A percentile compares a stretch with the other conserved stretches of the same genome.
Conservation (phyloP, 2,888 invertebrate genomes). For the Anorthoa munda region DNA sequence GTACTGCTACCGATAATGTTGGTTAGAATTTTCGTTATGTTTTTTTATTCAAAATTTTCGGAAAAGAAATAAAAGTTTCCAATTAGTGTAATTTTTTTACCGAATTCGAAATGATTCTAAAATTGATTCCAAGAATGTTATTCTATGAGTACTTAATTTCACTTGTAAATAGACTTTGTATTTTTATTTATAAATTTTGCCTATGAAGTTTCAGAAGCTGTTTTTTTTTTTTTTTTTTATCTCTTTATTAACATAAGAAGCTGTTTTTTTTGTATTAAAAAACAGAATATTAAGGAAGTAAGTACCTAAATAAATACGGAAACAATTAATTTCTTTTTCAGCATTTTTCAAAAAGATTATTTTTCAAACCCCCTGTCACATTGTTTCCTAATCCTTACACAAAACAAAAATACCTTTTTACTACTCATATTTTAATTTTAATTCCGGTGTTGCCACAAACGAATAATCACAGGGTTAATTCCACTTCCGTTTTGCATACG, state of each 20-base stretch:
- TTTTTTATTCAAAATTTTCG: not conserved
- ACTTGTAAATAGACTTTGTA: not conserved
- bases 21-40: not conserved
- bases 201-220: too few species aligned
- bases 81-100: too few species aligned
- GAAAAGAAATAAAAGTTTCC: not conserved
- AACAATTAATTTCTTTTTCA: not conserved
- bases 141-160: not conserved
- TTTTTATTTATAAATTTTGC: not conserved
- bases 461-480: conserved; percentile 52
- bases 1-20: conserved; percentile 12
- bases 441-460: conserved; percentile 54
- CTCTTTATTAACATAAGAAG: too few species aligned
- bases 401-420: conserved; percentile 30
- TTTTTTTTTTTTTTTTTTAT: too few species aligned
- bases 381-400: conserved; percentile 1
- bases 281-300: too few species aligned
- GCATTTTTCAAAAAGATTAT: not conserved
- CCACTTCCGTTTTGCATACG: conserved; percentile 48
- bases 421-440: conserved; percentile 30
- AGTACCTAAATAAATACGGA: not conserved
- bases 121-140: not conserved
- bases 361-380: not conserved
- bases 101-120: too few species aligned
- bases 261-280: too few species aligned